Evolutionary conservation across 2,797 vertebrate species (phyloP), one percentile per base, ranked within the genome.

Genomic region (Podarcis lilfordi): DNA sequence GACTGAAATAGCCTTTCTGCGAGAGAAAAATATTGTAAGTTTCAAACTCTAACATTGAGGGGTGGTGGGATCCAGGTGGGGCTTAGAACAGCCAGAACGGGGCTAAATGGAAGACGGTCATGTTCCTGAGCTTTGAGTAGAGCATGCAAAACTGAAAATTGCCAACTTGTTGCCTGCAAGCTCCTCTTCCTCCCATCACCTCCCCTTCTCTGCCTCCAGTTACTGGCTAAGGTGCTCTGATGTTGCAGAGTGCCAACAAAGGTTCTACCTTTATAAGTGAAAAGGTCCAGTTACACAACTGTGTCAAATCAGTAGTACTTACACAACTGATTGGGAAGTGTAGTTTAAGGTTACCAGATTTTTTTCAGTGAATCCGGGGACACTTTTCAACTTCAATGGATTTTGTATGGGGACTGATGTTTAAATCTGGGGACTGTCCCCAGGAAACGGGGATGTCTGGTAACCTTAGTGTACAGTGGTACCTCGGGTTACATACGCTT

Each of bases 1-100:
- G 85, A 80, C n/a, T 66, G 75, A 90, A 84, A 80, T 66, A 75
- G 68, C 85, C 32, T 66, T 8, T 37, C 40, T 68, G 55, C 25
- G 25, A 75, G 10, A 69, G 23, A 61, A 29, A 85, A 84, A 72
- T 80, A 64, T 74, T 32, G 74, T 25, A 35, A 9, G 32, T 66
- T 80, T 80, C 59, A 29, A 66, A 25, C 37, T 13, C 13, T n/a
- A 45, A 17, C 35, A 23, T 25, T 61, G 59, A 61, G 72, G 27
- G 72, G 35, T 74, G 72, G 32, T 35, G 17, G 29, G 23, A 8
- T 27, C 3, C 5, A 35, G 40, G 5, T 13, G 8, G 72, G 43
- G 4, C 35, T 75, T 29, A 40, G 55, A 85, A 66, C n/a, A 43
- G 35, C 43, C 64, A 79, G 64, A 78, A 78, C 29, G 69, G 35